Percentiles rank a stretch among this genome's conserved stretches.
These are phyloP conservation scores for Porites evermanni DNA, from an alignment of 92 coral and sea anemone species.

Conservation along the genomic window DNA sequence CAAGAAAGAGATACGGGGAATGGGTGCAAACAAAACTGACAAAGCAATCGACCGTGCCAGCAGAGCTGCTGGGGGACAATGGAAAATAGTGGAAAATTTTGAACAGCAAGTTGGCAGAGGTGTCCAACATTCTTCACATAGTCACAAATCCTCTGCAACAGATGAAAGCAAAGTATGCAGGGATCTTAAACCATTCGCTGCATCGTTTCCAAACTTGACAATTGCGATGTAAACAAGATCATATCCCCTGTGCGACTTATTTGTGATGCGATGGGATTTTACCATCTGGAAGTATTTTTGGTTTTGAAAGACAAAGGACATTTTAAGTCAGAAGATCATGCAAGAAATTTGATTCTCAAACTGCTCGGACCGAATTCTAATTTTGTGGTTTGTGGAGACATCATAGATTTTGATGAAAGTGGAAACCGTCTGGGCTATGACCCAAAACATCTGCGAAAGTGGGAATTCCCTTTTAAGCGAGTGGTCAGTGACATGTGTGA, in stretches of 20 bases:
- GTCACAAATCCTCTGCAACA: conserved; percentile 57
- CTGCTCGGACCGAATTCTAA: not conserved
- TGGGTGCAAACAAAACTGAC: conserved; percentile 74
- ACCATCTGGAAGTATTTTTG: not conserved
- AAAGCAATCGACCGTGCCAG: conserved; percentile 58
- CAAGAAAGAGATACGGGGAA: conserved; percentile 51
- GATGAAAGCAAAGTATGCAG: conserved; percentile 55
- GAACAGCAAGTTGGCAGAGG: conserved; percentile 10
- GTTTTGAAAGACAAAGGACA: not conserved
- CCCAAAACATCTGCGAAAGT: not conserved
- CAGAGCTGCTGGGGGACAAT: conserved; percentile 61
- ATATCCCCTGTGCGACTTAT: not conserved
- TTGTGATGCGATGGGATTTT: not conserved
- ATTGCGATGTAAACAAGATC: not conserved
- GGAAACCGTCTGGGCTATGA: not conserved
- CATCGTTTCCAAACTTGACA: not conserved
- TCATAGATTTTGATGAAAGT: not conserved
- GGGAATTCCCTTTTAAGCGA: conserved; percentile 10
- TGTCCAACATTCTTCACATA: conserved; percentile 55
- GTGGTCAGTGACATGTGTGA: conserved; percentile 7
- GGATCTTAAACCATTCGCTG: conserved; percentile 51
- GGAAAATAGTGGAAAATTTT: conserved; percentile 44
- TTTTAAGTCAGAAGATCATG: not conserved
- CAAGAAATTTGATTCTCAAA: not conserved
- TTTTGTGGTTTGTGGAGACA: not conserved